Evolutionary conservation across 2,888 invertebrate genomes (phyloP).

Genomic region (Prenolepis imparis): DNA sequence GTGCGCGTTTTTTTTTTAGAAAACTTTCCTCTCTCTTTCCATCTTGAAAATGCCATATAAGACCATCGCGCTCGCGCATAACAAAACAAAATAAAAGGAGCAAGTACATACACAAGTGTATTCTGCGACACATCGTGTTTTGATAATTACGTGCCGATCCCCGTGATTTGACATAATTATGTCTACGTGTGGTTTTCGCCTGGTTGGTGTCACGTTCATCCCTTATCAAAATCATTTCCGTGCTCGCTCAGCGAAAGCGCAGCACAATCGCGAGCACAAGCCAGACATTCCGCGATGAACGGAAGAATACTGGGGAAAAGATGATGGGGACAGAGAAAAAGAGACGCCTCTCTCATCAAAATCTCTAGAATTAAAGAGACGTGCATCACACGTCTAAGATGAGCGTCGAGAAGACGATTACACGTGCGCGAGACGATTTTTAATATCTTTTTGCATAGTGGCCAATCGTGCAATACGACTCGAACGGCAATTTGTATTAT

Average conservation of each 20-base stretch:
- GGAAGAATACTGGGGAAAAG: conserved; percentile 36
- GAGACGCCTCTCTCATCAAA: neutral
- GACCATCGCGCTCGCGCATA: neutral
- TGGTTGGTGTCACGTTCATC: conserved; percentile 52
- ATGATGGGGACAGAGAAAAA: neutral
- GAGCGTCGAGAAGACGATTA: neutral
- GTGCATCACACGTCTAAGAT: neutral
- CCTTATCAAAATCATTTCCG: conserved; percentile 41
- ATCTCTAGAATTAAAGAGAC: conserved; percentile 13
- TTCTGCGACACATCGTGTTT: neutral
- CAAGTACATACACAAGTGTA: neutral
- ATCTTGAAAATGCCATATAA: neutral
- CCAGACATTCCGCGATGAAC: conserved; percentile 41
- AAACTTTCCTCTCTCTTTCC: neutral
- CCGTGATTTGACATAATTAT: conserved; percentile 44
- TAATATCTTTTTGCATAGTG: neutral
- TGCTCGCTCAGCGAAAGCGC: conserved; percentile 38
- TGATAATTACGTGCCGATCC: conserved; percentile 54
- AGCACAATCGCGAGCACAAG: conserved; percentile 12
- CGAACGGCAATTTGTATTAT: neutral
- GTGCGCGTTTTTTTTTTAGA: neutral
- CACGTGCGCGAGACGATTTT: neutral
- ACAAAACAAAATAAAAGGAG: conserved; percentile 15
- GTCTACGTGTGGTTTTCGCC: conserved; percentile 36
- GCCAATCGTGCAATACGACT: neutral